A percentile compares a stretch with the other conserved stretches of the same genome.
Conservation (phyloP, 1,140 invertebrate species). For the Venturia canescens region DNA sequence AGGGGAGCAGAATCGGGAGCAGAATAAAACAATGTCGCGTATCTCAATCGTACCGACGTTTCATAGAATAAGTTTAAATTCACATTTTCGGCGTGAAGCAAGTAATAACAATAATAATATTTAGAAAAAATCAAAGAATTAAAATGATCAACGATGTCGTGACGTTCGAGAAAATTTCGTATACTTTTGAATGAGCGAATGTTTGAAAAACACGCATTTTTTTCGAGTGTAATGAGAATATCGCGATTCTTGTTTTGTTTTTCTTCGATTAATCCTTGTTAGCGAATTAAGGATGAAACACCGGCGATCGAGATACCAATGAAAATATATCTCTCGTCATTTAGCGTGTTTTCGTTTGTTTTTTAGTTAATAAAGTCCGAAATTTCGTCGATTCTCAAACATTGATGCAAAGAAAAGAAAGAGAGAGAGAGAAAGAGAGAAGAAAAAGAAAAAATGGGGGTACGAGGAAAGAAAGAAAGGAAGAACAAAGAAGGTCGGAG, state of each 20-base stretch:
- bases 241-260: conserved; percentile 41
- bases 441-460: too few species aligned
- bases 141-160: neutral
- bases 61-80: neutral
- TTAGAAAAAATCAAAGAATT: neutral
- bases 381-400: too few species aligned
- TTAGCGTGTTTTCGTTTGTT: too few species aligned
- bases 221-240: conserved; percentile 28
- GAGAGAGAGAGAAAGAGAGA: too few species aligned
- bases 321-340: too few species aligned
- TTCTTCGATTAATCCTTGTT: too few species aligned
- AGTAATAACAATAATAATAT: neutral
- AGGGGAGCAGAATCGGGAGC: neutral
- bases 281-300: too few species aligned
- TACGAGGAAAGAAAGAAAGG: too few species aligned
- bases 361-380: too few species aligned
- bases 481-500: too few species aligned
- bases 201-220: neutral
- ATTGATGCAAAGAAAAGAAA: too few species aligned
- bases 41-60: neutral
- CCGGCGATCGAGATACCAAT: too few species aligned
- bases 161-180: neutral
- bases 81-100: neutral
- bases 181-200: conserved; percentile 1
- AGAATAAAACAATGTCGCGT: neutral